Base-by-base conservation (phyloP, 1,140 invertebrate species). In the Helicoverpa zea region DNA sequence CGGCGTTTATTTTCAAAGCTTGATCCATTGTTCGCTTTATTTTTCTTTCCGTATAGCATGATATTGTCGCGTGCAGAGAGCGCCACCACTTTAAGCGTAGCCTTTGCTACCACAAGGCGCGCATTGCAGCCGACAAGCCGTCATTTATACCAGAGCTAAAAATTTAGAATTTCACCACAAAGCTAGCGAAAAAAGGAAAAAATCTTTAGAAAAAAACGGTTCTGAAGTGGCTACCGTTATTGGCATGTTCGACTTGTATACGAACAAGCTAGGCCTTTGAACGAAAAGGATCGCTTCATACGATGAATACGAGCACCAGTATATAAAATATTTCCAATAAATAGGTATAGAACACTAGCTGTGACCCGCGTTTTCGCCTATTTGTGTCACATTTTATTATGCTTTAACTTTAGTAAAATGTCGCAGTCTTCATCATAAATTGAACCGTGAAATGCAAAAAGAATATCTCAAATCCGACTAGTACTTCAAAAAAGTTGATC, bases 21-120 rank as follows among this genome's bases (percentile, higher is more conserved):
- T 12, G 18, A 68, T 54, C 52, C 68, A 30, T 51, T 23, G 47
- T 16, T 54, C 64, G 43, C 68, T 13, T 14, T 72, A 72, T 72
- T 72, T 72, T 52, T 29, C 49, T 14, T 72, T 54, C 49, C 23
- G 3, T 47, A 64, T 72, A 51, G 68, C 68, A 52, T 54, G 68
- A 72, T 54, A 5, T 72, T 72, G 68, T 72, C 68, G 68, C 68
- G 68, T 72, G 68, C 49, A 72, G 29, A 49, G 49, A 72, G 23
- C 52, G 68, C 68, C 66, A n/a, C 23, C 66, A 72, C 68, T 72
- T 54, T 18, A 13, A 72, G n/a, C 68, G 47, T 12, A 13, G 49
- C 23, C 49, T 72, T 72, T 72, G 49, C 49, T 18, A 54, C 49
- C 68, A 52, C 68, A 54, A 52, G 68, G 68, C 23, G 68, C 18